Percentiles rank a stretch among this genome's conserved stretches.
These are phyloP conservation scores for Drosophila peninsularis DNA, from an alignment of 2,888 invertebrate genomes.

Conservation along the genomic window DNA sequence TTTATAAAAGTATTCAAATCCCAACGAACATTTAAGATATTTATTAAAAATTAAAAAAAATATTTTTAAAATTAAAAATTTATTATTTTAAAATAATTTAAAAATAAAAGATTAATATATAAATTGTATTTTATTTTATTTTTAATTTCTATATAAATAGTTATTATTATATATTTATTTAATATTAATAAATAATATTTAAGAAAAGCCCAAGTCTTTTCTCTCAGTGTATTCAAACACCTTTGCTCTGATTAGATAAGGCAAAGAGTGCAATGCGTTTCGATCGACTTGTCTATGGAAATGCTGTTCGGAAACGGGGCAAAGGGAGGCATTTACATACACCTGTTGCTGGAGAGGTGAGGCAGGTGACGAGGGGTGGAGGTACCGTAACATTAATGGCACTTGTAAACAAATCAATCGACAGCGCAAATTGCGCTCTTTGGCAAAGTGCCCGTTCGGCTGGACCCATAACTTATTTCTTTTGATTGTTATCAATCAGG, in stretches of 20 bases:
- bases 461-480: slow-evolving; percentile 30
- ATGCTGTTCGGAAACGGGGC: slow-evolving; percentile 28
- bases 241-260: slow-evolving; percentile 50
- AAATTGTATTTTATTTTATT: no score
- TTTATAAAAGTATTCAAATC: no score
- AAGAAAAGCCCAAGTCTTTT: neutral
- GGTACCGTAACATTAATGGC: slow-evolving; percentile 67
- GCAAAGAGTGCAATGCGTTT: slow-evolving; percentile 42
- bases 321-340: slow-evolving; percentile 68
- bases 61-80: no score
- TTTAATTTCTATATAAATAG: no score
- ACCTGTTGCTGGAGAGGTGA: slow-evolving; percentile 22
- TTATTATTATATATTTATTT: no score
- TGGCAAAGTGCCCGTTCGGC: slow-evolving; percentile 41
- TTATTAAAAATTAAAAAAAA: no score
- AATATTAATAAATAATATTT: neutral
- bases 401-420: slow-evolving; percentile 75
- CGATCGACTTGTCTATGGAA: slow-evolving; percentile 36
- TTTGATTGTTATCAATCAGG: slow-evolving; percentile 68
- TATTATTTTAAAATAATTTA: no score
- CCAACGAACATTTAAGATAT: no score
- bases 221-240: slow-evolving; percentile 26
- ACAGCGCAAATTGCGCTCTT: slow-evolving; percentile 66
- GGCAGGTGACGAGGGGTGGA: neutral
- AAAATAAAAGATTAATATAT: no score